Percentiles rank a stretch among this genome's conserved stretches.
Conservation (phyloP, 2,113 vertebrate species). For the Tetrax tetrax region DNA sequence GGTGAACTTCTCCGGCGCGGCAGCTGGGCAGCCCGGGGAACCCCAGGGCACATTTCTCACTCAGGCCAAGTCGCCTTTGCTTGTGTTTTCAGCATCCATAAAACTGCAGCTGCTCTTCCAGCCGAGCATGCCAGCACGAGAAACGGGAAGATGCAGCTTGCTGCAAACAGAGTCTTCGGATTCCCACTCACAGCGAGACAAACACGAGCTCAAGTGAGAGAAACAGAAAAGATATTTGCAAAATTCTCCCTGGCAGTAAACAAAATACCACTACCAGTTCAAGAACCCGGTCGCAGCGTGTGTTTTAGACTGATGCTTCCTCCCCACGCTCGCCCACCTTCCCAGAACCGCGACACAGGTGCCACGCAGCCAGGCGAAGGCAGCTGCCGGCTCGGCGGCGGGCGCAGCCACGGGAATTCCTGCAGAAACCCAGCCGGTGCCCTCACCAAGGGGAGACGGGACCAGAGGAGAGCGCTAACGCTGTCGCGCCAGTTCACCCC, state of each 20-base stretch:
- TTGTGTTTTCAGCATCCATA: not conserved
- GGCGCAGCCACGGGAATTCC: not conserved
- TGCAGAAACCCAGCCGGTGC: not conserved
- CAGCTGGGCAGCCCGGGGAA: not conserved
- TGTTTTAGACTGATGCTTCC: not conserved
- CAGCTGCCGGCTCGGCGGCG: rapidly evolving
- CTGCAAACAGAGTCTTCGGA: not conserved
- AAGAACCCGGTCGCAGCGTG: not conserved
- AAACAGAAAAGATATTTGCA: not conserved
- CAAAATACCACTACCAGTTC: not conserved
- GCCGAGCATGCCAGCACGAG: not conserved
- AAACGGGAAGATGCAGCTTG: rapidly evolving
- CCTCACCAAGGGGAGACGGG: rapidly evolving
- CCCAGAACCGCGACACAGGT: not conserved
- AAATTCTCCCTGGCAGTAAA: not conserved
- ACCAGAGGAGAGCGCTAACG: not conserved
- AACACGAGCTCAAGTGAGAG: not conserved
- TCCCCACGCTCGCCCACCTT: not conserved
- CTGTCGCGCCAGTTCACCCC: rapidly evolving
- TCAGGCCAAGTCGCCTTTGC: not conserved
- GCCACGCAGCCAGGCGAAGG: rapidly evolving
- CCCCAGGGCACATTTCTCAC: not conserved
- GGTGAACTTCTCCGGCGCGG: not conserved
- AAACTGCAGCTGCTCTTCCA: not conserved
- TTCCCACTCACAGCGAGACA: not conserved